These are phyloP conservation scores for Ctenoplectra terminalis DNA, from an alignment of 1,140 invertebrate genomes.

Conservation along the genomic window DNA sequence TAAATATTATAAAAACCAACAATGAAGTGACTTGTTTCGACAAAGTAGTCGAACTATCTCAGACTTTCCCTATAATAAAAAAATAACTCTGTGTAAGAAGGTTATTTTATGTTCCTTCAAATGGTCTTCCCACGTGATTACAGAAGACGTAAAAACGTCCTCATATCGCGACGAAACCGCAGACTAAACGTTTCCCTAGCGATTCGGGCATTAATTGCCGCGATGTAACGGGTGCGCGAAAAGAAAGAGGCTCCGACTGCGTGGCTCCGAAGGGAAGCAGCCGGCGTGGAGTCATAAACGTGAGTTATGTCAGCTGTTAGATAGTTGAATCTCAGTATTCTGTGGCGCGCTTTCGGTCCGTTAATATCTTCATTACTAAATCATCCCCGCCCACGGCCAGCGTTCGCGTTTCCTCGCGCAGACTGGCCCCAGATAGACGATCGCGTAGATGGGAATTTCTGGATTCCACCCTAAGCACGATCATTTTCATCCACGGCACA, in stretches of 20 bases:
- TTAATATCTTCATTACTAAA: constrained; percentile 83
- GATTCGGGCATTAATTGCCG: constrained; percentile 59
- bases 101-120: no score
- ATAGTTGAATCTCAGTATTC: constrained; percentile 83
- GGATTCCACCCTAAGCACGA: constrained; percentile 45
- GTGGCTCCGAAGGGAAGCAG: constrained; percentile 67
- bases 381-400: constrained; percentile 76
- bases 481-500: constrained; percentile 69
- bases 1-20: no score
- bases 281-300: constrained; percentile 79
- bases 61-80: no score
- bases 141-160: constrained; percentile 1
- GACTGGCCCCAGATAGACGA: constrained; percentile 3
- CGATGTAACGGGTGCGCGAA: constrained; percentile 46
- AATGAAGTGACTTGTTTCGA: no score
- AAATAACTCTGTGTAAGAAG: no score
- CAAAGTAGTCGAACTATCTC: no score
- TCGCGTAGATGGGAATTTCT: constrained; percentile 60
- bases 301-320: constrained; percentile 82
- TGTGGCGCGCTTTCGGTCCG: constrained; percentile 79
- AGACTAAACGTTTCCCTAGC: constrained; percentile 40
- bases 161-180: constrained; percentile 1
- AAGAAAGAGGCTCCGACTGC: constrained; percentile 30
- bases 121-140: background rate
- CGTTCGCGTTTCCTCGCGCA: constrained; percentile 50